These are phyloP conservation scores for Synanthedon andrenaeformis DNA, from an alignment of 2,888 invertebrate species.

Conservation along the genomic window DNA sequence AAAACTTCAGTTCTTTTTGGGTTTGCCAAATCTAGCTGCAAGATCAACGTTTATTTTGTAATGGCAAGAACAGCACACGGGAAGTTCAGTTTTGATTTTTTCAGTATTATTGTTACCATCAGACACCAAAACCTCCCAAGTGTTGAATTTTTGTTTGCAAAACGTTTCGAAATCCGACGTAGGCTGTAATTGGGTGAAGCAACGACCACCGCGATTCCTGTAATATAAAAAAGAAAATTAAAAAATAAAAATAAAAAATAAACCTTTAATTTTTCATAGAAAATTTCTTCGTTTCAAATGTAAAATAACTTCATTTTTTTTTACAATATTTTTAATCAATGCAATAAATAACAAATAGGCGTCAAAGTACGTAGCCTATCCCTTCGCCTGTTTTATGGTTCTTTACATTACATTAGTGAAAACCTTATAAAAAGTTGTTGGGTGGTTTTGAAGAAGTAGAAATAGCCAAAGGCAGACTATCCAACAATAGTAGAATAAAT, in stretches of 20 bases:
- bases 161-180: constrained; percentile 24
- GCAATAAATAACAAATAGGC: too few relatives aligned
- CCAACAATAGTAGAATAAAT: too few relatives aligned
- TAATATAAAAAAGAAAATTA: constrained; percentile 10
- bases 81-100: constrained; percentile 32
- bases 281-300: not conserved
- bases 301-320: too few relatives aligned
- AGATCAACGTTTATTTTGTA: constrained; percentile 20
- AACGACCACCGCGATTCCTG: constrained; percentile 26
- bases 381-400: too few relatives aligned
- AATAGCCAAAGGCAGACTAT: too few relatives aligned
- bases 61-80: constrained; percentile 51
- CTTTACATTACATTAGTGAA: too few relatives aligned
- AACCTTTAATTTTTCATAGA: not conserved
- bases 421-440: too few relatives aligned
- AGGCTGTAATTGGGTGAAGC: constrained; percentile 30
- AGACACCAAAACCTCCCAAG: constrained; percentile 44
- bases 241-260: not conserved
- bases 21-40: constrained; percentile 1
- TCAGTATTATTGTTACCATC: constrained; percentile 31
- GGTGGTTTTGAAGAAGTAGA: too few relatives aligned
- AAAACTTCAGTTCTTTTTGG: not conserved
- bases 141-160: constrained; percentile 43
- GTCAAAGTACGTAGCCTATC: too few relatives aligned
- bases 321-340: too few relatives aligned